These are phyloP conservation scores for Sylvietta virens DNA, from an alignment of 2,113 vertebrate species.

Conservation along the genomic window DNA sequence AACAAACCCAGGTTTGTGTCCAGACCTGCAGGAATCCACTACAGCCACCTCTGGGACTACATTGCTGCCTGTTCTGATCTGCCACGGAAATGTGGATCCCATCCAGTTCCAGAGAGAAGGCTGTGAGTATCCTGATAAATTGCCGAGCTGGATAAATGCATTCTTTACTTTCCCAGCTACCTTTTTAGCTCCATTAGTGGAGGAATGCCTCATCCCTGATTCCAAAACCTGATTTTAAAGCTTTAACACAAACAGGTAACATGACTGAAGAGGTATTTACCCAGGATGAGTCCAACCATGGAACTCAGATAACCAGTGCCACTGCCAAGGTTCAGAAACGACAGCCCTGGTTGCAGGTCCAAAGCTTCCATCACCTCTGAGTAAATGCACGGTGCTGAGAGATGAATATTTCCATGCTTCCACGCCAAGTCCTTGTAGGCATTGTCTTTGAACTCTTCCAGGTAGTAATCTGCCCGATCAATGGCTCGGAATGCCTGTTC, in stretches of 20 bases:
- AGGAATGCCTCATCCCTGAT: background rate
- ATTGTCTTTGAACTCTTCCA: constrained; percentile 96
- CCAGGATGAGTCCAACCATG: constrained; percentile 96
- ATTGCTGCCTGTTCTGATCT: background rate
- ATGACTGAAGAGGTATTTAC: constrained; percentile 64
- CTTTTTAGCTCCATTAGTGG: background rate
- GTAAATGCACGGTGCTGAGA: constrained; percentile 97
- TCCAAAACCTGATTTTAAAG: background rate
- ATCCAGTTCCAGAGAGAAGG: background rate
- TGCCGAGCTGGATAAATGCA: background rate
- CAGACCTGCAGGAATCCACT: background rate
- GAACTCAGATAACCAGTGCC: constrained; percentile 97
- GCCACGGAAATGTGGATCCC: background rate
- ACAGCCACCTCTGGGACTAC: background rate
- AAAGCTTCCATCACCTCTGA: constrained; percentile 98
- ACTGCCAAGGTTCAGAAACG: constrained; percentile 94
- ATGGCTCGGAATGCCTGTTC: constrained; percentile 93
- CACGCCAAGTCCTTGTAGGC: constrained; percentile 96
- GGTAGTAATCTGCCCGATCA: constrained; percentile 93
- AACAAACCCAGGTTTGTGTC: background rate
- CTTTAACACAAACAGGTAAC: background rate
- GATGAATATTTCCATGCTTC: constrained; percentile 96
- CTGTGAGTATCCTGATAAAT: background rate
- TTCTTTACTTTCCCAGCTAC: background rate
- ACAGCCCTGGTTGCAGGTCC: constrained; percentile 91